A percentile compares a stretch with the other conserved stretches of the same genome.
These are phyloP conservation scores for Argynnis bischoffii DNA, from an alignment of 2,888 invertebrate genomes.

Conservation along the genomic window DNA sequence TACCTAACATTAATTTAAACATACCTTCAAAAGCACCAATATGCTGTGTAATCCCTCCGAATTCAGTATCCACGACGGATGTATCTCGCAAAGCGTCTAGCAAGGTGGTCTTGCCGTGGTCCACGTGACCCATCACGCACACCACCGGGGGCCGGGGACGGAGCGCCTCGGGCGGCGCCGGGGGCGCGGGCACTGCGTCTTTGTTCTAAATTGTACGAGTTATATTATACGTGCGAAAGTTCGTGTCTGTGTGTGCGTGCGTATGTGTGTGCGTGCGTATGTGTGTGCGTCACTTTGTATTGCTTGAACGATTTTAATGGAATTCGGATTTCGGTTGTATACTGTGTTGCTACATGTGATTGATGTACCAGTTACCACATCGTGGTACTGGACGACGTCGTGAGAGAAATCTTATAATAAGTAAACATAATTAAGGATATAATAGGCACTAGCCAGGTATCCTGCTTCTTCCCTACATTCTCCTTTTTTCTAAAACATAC, in stretches of 20 bases:
- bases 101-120: conserved; percentile 99
- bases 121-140: conserved; percentile 99
- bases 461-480: too few relatives aligned
- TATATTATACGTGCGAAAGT: too few relatives aligned
- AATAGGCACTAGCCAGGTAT: too few relatives aligned
- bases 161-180: conserved; percentile 84
- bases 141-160: conserved; percentile 94
- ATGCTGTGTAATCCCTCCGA: conserved; percentile 99
- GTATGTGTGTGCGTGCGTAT: too few relatives aligned
- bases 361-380: not conserved
- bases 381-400: too few relatives aligned
- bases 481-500: too few relatives aligned
- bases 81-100: conserved; percentile 94
- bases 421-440: too few relatives aligned
- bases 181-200: conserved; percentile 83
- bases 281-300: too few relatives aligned
- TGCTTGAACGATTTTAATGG: not conserved
- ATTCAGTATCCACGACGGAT: conserved; percentile 94
- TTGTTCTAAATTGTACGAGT: conserved; percentile 58
- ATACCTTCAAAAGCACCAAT: conserved; percentile 97
- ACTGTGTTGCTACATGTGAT: not conserved
- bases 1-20: too few relatives aligned
- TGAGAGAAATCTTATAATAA: too few relatives aligned
- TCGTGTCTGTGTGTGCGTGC: too few relatives aligned
- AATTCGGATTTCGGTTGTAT: not conserved